Conservation (phyloP, 2,888 invertebrate species). For the Ectropis crepuscularia region DNA sequence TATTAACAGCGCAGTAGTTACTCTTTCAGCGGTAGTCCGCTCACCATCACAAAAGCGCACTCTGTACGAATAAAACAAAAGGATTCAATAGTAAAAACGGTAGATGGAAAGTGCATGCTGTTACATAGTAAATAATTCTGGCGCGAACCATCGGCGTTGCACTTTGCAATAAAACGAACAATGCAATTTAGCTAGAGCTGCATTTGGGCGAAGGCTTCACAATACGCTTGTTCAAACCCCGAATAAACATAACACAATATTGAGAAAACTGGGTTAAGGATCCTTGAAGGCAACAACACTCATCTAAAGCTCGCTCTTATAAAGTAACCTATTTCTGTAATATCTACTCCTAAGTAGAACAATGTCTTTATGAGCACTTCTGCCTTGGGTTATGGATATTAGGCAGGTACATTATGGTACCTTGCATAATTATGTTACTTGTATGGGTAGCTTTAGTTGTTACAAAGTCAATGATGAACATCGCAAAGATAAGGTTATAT, state of each 20-base stretch:
- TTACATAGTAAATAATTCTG: conserved; percentile 82
- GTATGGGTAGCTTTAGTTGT: conserved; percentile 34
- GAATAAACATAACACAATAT: conserved; percentile 54
- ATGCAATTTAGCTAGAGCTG: conserved; percentile 80
- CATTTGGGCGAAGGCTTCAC: conserved; percentile 71
- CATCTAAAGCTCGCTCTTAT: conserved; percentile 17
- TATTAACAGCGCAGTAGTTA: conserved; percentile 26
- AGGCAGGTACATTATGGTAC: conserved; percentile 14
- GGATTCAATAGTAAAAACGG: conserved; percentile 72
- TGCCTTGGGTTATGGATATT: conserved; percentile 12
- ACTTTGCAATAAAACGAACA: conserved; percentile 80
- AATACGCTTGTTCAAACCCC: conserved; percentile 62
- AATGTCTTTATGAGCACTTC: conserved; percentile 20
- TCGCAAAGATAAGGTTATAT: too few relatives aligned
- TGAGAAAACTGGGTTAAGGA: conserved; percentile 32
- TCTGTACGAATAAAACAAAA: conserved; percentile 58
- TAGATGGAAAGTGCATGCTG: conserved; percentile 75
- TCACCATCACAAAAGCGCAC: conserved; percentile 44
- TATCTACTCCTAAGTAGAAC: conserved; percentile 10
- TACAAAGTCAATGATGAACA: neutral
- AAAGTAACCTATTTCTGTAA: conserved; percentile 14
- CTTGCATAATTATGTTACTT: conserved; percentile 24
- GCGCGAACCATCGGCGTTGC: conserved; percentile 69
- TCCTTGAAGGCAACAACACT: conserved; percentile 20
- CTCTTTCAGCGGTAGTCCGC: conserved; percentile 19